phyloP scores from a whole-genome alignment of 2,113 vertebrate species.

The Corynorhinus townsendii region DNA sequence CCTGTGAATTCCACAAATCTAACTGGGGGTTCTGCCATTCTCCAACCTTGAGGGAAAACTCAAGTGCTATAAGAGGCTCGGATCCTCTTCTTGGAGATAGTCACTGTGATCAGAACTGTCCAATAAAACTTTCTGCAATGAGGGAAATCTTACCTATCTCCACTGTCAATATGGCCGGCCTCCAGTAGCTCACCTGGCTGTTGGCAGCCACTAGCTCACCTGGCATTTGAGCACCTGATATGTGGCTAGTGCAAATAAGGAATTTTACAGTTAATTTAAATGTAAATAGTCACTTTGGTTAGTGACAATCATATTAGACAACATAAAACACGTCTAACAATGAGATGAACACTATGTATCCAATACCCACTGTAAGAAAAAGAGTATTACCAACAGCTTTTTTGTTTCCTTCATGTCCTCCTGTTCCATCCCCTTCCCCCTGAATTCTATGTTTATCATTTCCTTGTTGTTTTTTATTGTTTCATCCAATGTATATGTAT shows the following conservation, averaged over 20 bases:
- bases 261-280: background rate
- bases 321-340: background rate
- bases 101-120: background rate
- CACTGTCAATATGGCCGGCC: background rate
- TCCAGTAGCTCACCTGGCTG: background rate
- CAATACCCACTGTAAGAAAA: background rate
- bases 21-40: background rate
- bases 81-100: background rate
- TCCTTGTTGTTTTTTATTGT: background rate
- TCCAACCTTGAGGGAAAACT: background rate
- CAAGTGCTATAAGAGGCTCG: background rate
- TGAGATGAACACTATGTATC: background rate
- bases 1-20: background rate
- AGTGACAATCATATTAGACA: background rate
- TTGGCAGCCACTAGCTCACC: background rate
- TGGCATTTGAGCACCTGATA: background rate
- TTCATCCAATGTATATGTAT: background rate
- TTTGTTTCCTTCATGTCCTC: background rate
- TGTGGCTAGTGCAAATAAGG: background rate
- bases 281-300: background rate
- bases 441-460: background rate
- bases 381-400: background rate
- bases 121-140: background rate
- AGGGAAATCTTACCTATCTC: background rate
- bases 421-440: background rate